phyloP scores from a whole-genome alignment of 2,797 vertebrate genomes.

The Percopsis omiscomaycus region DNA sequence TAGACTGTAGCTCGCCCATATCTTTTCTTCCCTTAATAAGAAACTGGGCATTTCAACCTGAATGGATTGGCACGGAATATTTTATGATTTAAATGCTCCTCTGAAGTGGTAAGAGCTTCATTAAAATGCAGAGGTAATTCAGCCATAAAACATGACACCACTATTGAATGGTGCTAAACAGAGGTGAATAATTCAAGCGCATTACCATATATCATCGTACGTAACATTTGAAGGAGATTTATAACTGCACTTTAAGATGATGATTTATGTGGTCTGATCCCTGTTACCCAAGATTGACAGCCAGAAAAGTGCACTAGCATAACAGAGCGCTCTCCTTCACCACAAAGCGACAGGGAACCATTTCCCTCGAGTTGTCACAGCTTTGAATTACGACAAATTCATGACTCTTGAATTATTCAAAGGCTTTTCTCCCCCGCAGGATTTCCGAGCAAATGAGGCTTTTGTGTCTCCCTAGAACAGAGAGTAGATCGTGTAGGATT shows the following conservation, averaged over 20 bases:
- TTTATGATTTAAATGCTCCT: constrained; percentile 23
- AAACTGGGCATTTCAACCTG: too few species aligned
- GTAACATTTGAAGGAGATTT: constrained; percentile 26
- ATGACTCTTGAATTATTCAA: constrained; percentile 60
- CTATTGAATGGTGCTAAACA: constrained; percentile 24
- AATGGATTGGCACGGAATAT: constrained; percentile 5
- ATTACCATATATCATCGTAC: constrained; percentile 30
- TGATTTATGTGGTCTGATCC: constrained; percentile 14
- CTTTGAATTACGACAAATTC: constrained; percentile 33
- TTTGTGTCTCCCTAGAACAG: constrained; percentile 52
- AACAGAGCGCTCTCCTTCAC: constrained; percentile 20
- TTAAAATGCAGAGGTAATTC: constrained; percentile 1
- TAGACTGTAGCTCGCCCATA: too few species aligned
- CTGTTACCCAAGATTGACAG: constrained; percentile 6
- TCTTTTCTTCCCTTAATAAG: too few species aligned
- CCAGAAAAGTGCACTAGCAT: constrained; percentile 13
- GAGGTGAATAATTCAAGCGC: constrained; percentile 45
- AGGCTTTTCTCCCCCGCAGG: constrained; percentile 35
- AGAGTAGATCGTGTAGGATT: constrained; percentile 41
- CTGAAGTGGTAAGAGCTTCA: constrained; percentile 29
- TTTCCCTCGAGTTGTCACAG: constrained; percentile 37
- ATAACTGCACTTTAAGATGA: constrained; percentile 13
- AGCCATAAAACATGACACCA: constrained; percentile 9
- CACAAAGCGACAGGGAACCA: constrained; percentile 18
- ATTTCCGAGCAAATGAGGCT: constrained; percentile 50